Base-by-base conservation (phyloP, 53 echinoderm and acorn worm genomes). In the Zoroaster sp. region DNA sequence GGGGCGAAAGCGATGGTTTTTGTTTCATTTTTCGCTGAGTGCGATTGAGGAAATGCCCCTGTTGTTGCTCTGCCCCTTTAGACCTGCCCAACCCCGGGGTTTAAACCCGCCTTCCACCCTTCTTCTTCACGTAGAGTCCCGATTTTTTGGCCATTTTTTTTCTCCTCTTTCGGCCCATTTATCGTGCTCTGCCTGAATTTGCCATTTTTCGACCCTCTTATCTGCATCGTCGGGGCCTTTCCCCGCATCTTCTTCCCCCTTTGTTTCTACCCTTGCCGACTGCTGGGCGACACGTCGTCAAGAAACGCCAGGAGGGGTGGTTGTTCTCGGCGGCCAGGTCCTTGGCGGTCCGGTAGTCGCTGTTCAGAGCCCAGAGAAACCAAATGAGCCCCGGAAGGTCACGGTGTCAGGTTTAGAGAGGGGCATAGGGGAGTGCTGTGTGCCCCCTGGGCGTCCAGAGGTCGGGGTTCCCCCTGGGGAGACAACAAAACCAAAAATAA, bases 351-450 rank as follows among this genome's bases (percentile, higher is more conserved):
- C 92, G 91, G 63, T 92, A 87, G 53, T 98, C 95, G 71, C 95
- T 98, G 67, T 87, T 95, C 83, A 98, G 74, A 3, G 91, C 93
- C 98, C 98, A 98, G 73, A 95, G 74, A 95, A 98, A 4, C 95
- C 95, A 30, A 95, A 96, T 1, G 98, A 94, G 14, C 93, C 83
- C 25, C 95, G 92, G 89, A 92, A 98, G 25, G 93, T 96, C 2
- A 96, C 68, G 38, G 88, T 89, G 83, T 87, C 78, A 20, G 89
- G 51, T 25, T 95, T 94, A 35, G 86, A 92, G 78, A 23, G 95
- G 94, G 33, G 95, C 95, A 45, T 93, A 93, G 77, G 95, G 98
- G 4, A 98, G 94, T 18, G 95, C 91, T 2, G 98, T 92, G 78
- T 98, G 74, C 8, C 98, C 98, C 69, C 89, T 93, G 47, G 76